Conservation (phyloP, 2,113 vertebrate genomes). For the Oreochromis spilurus region DNA sequence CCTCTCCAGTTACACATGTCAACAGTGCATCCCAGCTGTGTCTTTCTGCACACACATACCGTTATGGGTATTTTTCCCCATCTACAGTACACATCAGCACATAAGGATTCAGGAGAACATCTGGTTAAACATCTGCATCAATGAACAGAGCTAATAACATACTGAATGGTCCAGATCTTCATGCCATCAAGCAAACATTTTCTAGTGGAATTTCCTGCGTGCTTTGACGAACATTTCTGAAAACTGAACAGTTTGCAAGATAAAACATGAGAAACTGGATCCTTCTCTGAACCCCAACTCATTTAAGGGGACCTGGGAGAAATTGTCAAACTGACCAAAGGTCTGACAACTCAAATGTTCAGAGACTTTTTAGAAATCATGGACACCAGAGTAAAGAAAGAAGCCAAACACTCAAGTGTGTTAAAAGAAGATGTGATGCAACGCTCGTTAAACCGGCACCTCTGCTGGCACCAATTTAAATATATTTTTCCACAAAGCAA, state of each 20-base stretch:
- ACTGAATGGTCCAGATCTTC: not conserved
- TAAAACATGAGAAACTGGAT: not conserved
- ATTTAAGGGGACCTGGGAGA: not conserved
- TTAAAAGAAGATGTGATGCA: not conserved
- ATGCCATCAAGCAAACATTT: not conserved
- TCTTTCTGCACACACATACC: not conserved
- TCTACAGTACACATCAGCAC: not conserved
- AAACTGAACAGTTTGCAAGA: not conserved
- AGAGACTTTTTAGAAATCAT: not conserved
- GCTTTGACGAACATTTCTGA: not conserved
- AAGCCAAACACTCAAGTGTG: not conserved
- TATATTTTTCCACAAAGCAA: not conserved
- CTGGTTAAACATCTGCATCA: not conserved
- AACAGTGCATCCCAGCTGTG: not conserved
- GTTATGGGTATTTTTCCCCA: not conserved
- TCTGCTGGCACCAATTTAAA: not conserved
- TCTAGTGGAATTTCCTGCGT: not conserved
- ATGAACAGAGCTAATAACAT: not conserved
- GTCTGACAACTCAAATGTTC: not conserved
- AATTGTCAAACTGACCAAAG: not conserved
- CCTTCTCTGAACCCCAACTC: not conserved
- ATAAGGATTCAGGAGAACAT: not conserved
- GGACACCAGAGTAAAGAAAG: not conserved
- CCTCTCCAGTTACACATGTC: not conserved
- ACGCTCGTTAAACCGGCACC: not conserved